Conservation (phyloP, 2,888 invertebrate species). For the Hypena proboscidalis region DNA sequence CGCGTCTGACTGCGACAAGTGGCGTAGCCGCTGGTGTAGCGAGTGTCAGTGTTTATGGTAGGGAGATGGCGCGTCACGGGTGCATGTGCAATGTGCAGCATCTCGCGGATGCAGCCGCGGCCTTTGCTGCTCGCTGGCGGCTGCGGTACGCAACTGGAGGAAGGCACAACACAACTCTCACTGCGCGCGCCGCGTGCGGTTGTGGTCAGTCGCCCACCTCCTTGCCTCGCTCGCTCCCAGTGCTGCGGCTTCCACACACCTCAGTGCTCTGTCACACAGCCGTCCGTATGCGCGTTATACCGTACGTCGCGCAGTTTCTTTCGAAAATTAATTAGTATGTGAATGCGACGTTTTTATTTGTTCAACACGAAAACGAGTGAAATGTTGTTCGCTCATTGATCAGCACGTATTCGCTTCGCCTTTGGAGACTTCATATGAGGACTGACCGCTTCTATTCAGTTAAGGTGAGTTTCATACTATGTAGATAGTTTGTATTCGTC, state of each 20-base stretch:
- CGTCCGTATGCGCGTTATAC: constrained; percentile 67
- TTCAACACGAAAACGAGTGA: constrained; percentile 75
- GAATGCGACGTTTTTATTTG: constrained; percentile 75
- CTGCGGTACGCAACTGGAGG: constrained; percentile 56
- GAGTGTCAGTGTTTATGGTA: constrained; percentile 20
- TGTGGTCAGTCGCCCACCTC: constrained; percentile 70
- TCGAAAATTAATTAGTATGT: constrained; percentile 77
- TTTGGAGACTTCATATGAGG: constrained; percentile 73
- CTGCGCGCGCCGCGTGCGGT: constrained; percentile 82
- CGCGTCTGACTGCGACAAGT: constrained; percentile 14
- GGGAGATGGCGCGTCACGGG: constrained; percentile 32
- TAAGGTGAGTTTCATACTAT: constrained; percentile 58
- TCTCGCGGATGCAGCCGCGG: constrained; percentile 65
- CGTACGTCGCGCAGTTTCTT: constrained; percentile 72
- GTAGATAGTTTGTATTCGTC: constrained; percentile 19
- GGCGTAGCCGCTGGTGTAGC: constrained; percentile 6
- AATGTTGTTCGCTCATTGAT: constrained; percentile 75
- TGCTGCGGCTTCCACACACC: constrained; percentile 53
- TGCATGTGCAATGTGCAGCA: constrained; percentile 62
- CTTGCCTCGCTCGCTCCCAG: constrained; percentile 53
- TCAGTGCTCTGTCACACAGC: constrained; percentile 71
- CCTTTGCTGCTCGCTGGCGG: constrained; percentile 48
- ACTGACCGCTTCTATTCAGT: constrained; percentile 59
- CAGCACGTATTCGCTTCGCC: constrained; percentile 55
- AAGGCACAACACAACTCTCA: constrained; percentile 72